Percentiles rank a stretch among this genome's conserved stretches.
phyloP scores from a whole-genome alignment of 2,888 invertebrate genomes.

The Cryptocephalus moraei region DNA sequence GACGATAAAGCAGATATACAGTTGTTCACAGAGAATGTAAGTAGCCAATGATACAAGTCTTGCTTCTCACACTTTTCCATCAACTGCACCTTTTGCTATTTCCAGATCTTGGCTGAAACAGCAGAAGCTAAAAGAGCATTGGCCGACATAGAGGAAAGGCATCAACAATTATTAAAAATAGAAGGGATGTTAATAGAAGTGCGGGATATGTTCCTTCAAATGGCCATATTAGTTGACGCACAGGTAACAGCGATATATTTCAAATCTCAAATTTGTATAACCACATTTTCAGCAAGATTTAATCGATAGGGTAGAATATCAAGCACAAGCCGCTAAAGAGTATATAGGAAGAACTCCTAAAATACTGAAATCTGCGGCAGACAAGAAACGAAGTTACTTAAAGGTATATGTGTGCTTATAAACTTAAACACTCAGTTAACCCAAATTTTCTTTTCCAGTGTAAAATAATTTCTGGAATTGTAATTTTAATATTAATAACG shows the following conservation, averaged over 20 bases:
- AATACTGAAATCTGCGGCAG: conserved; percentile 44
- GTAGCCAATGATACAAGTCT: conserved; percentile 7
- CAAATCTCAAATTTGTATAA: background rate
- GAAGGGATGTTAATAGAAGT: conserved; percentile 72
- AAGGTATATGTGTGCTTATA: conserved; percentile 39
- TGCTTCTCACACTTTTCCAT: no score
- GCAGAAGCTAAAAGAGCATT: conserved; percentile 63
- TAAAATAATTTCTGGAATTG: background rate
- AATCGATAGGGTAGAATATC: conserved; percentile 56
- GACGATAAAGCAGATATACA: conserved; percentile 36
- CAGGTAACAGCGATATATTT: conserved; percentile 42
- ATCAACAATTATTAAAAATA: conserved; percentile 69
- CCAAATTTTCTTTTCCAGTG: background rate
- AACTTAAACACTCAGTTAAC: background rate
- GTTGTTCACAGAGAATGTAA: conserved; percentile 44
- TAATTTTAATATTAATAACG: background rate
- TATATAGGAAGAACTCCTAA: conserved; percentile 47
- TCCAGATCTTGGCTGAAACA: conserved; percentile 69
- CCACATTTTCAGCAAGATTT: conserved; percentile 47
- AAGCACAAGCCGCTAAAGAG: conserved; percentile 50
- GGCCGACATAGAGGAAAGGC: conserved; percentile 72
- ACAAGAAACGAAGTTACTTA: conserved; percentile 39
- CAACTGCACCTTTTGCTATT: background rate
- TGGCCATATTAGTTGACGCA: conserved; percentile 69
- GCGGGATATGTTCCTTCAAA: conserved; percentile 72